Percentiles rank a stretch among this genome's conserved stretches.
phyloP scores from a whole-genome alignment of 2,888 invertebrate genomes.

The Galerucella nymphaeae region DNA sequence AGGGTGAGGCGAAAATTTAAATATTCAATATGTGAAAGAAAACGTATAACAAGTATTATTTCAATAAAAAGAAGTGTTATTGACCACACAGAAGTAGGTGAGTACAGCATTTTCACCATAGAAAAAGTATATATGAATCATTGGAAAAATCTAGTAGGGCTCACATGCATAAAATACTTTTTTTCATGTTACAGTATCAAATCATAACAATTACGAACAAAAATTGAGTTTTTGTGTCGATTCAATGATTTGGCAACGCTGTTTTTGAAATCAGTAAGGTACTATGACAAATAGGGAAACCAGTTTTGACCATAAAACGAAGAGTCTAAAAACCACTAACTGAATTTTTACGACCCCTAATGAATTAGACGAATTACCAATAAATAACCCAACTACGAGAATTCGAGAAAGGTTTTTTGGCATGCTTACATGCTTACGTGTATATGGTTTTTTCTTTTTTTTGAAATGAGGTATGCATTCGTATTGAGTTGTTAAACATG shows the following conservation, averaged over 20 bases:
- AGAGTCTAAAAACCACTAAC: conserved; percentile 9
- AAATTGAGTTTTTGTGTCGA: too few species aligned
- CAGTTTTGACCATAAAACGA: conserved; percentile 7
- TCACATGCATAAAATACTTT: too few species aligned
- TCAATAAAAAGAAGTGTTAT: too few species aligned
- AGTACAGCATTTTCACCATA: too few species aligned
- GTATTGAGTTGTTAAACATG: conserved; percentile 25
- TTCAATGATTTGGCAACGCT: not conserved
- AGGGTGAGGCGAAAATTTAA: not conserved
- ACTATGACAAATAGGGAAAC: conserved; percentile 6
- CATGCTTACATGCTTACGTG: not conserved
- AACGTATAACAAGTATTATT: too few species aligned
- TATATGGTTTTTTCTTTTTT: conserved; percentile 15
- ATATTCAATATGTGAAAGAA: not conserved
- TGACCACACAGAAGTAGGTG: too few species aligned
- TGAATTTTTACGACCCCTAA: conserved; percentile 26
- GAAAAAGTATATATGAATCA: too few species aligned
- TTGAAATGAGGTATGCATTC: conserved; percentile 12
- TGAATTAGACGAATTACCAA: conserved; percentile 24
- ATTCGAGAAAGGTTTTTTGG: conserved; percentile 18
- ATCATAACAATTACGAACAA: too few species aligned
- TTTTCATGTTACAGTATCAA: too few species aligned
- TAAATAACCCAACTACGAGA: conserved; percentile 23
- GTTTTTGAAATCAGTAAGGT: conserved; percentile 9
- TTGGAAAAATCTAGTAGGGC: too few species aligned